Evolutionary conservation across 2,888 invertebrate species (phyloP).

Genomic region (Alcis repandata): DNA sequence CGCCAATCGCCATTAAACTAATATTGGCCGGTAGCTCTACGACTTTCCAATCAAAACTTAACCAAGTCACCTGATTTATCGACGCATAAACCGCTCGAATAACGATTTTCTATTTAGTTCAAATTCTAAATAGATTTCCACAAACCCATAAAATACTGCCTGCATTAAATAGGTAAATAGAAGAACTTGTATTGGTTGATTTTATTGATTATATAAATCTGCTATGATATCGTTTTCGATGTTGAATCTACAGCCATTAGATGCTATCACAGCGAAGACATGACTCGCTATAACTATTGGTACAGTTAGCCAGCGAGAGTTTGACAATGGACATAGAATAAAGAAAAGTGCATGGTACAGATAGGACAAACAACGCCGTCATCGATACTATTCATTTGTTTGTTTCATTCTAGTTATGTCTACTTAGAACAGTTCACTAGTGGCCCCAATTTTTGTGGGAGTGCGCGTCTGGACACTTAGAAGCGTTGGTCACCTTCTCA

Average conservation of each 20-base stretch:
- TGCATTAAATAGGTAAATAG: background rate
- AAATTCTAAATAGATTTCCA: background rate
- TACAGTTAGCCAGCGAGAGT: conserved; percentile 45
- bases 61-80: too few relatives aligned
- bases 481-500: too few relatives aligned
- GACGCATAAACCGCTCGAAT: too few relatives aligned
- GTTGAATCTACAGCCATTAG: conserved; percentile 33
- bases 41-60: too few relatives aligned
- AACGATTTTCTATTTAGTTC: too few relatives aligned
- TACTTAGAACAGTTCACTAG: too few relatives aligned
- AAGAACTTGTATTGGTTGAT: conserved; percentile 1
- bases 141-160: background rate
- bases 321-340: conserved; percentile 33
- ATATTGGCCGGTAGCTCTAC: too few relatives aligned
- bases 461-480: too few relatives aligned
- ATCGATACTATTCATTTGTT: background rate
- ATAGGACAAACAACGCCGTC: background rate
- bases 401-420: background rate
- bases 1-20: too few relatives aligned
- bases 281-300: conserved; percentile 44
- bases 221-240: conserved; percentile 16
- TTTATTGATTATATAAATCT: conserved; percentile 13
- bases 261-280: conserved; percentile 47
- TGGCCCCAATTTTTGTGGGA: too few relatives aligned
- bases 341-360: background rate